Conservation (phyloP, 2,888 invertebrate species). For the Limnephilus marmoratus region DNA sequence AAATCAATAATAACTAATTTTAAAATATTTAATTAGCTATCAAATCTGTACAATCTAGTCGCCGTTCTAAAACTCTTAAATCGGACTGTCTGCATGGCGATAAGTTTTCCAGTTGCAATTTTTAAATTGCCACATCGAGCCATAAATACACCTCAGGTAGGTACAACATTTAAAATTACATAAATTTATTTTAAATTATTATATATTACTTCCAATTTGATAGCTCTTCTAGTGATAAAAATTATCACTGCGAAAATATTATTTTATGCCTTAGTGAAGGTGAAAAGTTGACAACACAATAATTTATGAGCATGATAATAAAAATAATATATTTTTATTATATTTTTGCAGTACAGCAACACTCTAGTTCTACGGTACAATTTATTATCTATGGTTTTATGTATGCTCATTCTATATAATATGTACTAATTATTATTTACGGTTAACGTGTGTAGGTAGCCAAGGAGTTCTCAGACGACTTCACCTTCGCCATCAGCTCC, state of each 20-base stretch:
- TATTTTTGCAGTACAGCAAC: background rate
- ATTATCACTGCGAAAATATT: background rate
- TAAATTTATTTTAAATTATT: background rate
- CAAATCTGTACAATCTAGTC: background rate
- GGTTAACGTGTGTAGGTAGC: slow-evolving; percentile 77
- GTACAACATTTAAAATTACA: background rate
- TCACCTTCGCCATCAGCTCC: slow-evolving; percentile 93
- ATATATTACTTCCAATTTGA: background rate
- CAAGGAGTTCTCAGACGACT: slow-evolving; percentile 81
- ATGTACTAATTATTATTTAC: too few relatives aligned
- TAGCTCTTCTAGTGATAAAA: background rate
- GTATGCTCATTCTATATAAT: too few relatives aligned
- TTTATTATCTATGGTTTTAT: background rate
- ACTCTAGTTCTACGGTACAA: background rate
- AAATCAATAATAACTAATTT: background rate
- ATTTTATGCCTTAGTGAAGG: background rate
- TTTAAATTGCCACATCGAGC: too few relatives aligned
- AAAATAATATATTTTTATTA: background rate
- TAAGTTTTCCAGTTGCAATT: background rate
- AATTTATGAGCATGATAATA: background rate
- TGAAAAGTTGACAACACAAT: background rate
- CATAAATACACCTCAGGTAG: background rate
- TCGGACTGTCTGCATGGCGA: background rate
- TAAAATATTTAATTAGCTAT: background rate
- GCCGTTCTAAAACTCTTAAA: background rate